phyloP scores from a whole-genome alignment of 2,888 invertebrate genomes.

The Ectemnius lituratus region DNA sequence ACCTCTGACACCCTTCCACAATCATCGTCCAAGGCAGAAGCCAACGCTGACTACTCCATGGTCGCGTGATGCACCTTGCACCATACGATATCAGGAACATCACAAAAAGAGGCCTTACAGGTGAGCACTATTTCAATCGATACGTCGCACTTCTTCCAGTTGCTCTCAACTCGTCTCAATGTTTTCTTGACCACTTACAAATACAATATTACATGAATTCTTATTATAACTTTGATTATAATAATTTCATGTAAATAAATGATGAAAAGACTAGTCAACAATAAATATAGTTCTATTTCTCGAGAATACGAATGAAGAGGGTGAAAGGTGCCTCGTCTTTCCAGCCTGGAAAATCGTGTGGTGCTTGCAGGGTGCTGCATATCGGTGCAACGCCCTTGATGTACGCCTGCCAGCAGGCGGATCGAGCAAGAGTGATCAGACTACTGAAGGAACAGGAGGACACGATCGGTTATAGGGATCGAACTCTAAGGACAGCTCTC shows the following conservation, averaged over 20 bases:
- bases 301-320: too few species aligned
- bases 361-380: conserved; percentile 70
- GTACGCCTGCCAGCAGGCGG: conserved; percentile 94
- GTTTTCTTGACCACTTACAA: too few species aligned
- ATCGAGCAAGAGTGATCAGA: conserved; percentile 87
- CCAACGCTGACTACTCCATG: conserved; percentile 42
- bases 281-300: too few species aligned
- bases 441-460: conserved; percentile 85
- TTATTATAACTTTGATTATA: too few species aligned
- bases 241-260: too few species aligned
- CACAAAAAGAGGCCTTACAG: conserved; percentile 71
- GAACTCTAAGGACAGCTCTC: conserved; percentile 90
- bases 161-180: too few species aligned
- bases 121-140: conserved; percentile 55
- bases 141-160: conserved; percentile 23
- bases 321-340: background rate
- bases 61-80: conserved; percentile 47
- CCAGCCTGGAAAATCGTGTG: background rate
- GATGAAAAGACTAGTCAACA: too few species aligned
- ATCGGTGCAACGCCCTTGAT: conserved; percentile 90
- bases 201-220: too few species aligned
- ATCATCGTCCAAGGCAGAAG: conserved; percentile 58
- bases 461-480: conserved; percentile 86
- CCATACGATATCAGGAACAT: conserved; percentile 56
- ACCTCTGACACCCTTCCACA: conserved; percentile 68